These are phyloP conservation scores for Plagiodera versicolora DNA, from an alignment of 2,888 invertebrate species.

Conservation along the genomic window DNA sequence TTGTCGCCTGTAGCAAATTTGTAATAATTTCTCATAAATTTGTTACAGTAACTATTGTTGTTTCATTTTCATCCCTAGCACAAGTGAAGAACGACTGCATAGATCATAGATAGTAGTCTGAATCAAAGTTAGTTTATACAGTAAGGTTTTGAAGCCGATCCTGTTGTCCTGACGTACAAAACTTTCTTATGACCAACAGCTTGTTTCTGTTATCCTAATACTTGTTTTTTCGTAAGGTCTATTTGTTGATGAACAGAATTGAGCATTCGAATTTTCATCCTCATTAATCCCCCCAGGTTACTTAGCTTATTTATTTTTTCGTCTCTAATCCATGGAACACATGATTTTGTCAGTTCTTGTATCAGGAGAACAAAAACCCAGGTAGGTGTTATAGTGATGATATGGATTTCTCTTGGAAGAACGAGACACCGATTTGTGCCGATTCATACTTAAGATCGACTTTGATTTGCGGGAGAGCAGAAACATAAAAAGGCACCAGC, in stretches of 20 bases:
- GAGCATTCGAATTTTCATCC: neutral
- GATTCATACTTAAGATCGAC: no score
- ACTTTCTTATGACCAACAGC: no score
- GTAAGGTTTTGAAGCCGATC: no score
- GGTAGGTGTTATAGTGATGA: no score
- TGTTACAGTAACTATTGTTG: constrained; percentile 17
- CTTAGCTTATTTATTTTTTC: neutral
- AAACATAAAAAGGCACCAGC: no score
- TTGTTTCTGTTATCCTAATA: neutral
- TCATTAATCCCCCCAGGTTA: neutral
- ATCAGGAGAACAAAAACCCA: neutral
- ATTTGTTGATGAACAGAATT: neutral
- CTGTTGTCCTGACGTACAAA: no score
- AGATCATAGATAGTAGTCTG: no score
- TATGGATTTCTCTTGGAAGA: no score
- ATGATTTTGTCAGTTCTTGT: neutral
- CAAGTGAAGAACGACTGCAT: no score
- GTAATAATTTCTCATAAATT: constrained; percentile 38
- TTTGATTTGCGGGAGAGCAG: no score
- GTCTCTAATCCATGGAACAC: neutral
- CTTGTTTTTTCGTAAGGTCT: neutral
- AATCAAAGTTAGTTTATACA: no score
- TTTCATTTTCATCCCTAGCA: neutral
- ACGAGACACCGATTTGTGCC: no score
- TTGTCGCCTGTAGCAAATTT: constrained; percentile 29